Base-by-base conservation (phyloP, 2,113 vertebrate species). In the Coturnix japonica region DNA sequence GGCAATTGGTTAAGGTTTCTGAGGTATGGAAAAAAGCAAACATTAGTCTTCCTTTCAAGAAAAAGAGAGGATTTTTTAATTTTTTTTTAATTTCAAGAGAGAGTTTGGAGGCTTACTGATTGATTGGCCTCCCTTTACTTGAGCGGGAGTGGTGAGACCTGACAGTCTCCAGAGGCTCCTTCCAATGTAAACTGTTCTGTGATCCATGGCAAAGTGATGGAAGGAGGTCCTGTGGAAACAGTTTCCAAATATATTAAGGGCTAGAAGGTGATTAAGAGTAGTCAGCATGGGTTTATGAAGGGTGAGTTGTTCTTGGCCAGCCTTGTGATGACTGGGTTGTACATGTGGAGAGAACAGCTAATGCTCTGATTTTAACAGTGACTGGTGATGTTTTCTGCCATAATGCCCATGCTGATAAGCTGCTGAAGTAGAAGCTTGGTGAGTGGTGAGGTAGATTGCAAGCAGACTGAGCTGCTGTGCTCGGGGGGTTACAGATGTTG, bases 221-320 rank as follows among this genome's bases (percentile, higher is more conserved):
- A 73, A 3, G 30, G 72, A 57, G 61, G 70, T 79, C 33, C 84
- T 6, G 18, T 54, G 3, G 74, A 89, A 93, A 19, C 41, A 5
- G 7, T 85, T 93, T 91, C 44, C 37, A 85, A 54, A 46, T 20
- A 6, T 60, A 33, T 8, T n/a, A 75, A 63, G 57, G 54, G n/a
- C 10, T 72, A 6, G 3, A 71, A 43, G 6, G 15, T 53, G 26
- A 65, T 72, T 53, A 56, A 26, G 53, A 75, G 5, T 61, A 84
- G 63, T 63, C 66, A 20, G 60, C 9, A 15, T 53, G 41, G 23
- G 22, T 82, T 93, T 87, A 70, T 0, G 2, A 59, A 79, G 37
- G 9, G 13, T 28, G 67, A 66, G 47, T 4, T 0, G 0, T 69
- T 18, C 47, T 72, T 81, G 21, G 56, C 30, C n/a, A 75, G 5